phyloP scores from a whole-genome alignment of 2,113 vertebrate genomes.

The Cyanoramphus novaezelandiae region DNA sequence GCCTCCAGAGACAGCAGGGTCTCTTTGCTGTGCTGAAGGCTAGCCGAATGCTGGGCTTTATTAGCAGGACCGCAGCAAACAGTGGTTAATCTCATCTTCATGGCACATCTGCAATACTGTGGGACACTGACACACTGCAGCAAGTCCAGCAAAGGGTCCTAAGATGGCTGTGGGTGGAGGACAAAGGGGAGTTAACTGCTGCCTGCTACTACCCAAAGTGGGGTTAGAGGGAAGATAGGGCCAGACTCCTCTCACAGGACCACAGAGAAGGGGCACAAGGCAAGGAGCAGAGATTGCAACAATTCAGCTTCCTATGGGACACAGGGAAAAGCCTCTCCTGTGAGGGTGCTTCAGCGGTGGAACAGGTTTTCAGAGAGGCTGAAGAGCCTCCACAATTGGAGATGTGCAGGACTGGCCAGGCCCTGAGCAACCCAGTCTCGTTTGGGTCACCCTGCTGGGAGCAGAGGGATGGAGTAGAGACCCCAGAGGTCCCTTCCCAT shows the following conservation, averaged over 20 bases:
- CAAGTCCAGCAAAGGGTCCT: background rate
- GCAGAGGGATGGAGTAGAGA: background rate
- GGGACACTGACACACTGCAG: background rate
- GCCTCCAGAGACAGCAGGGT: background rate
- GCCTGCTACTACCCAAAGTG: background rate
- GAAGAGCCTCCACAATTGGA: background rate
- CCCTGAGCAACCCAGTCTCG: background rate
- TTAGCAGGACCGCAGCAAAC: background rate
- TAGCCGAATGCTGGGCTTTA: background rate
- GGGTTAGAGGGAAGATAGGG: background rate
- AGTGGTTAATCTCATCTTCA: background rate
- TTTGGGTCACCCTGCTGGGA: background rate
- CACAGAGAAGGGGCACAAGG: background rate
- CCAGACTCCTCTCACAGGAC: background rate
- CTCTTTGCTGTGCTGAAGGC: background rate
- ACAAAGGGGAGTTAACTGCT: background rate
- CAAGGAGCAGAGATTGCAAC: background rate
- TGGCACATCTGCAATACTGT: background rate
- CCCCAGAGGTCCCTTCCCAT: background rate
- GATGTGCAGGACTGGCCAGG: background rate
- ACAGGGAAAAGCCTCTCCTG: background rate
- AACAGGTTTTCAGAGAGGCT: background rate
- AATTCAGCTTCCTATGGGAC: background rate
- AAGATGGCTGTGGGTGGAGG: background rate
- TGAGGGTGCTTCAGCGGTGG: background rate